Conservation (phyloP, 1,140 invertebrate species). For the Eumaeus atala region DNA sequence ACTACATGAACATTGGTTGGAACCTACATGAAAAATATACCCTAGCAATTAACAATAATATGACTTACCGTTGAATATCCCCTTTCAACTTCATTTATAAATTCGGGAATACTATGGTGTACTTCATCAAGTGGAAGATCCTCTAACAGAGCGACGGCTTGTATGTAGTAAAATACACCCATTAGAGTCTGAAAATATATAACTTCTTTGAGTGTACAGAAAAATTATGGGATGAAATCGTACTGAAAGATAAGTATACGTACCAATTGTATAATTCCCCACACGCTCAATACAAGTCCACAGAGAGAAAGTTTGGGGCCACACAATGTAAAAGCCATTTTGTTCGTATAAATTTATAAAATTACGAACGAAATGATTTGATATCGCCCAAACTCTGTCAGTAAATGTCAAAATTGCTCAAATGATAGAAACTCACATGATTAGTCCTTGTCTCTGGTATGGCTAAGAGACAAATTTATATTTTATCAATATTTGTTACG, state of each 20-base stretch:
- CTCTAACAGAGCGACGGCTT: conserved; percentile 89
- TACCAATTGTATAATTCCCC: conserved; percentile 94
- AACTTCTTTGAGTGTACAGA: conserved; percentile 19
- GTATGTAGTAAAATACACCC: conserved; percentile 91
- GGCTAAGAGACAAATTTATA: not conserved
- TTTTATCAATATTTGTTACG: not conserved
- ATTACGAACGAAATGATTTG: conserved; percentile 39
- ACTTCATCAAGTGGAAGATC: conserved; percentile 82
- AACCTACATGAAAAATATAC: too few relatives aligned
- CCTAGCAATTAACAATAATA: not conserved
- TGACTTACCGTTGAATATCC: conserved; percentile 74
- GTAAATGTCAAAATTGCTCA: conserved; percentile 52
- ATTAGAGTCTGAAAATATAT: conserved; percentile 83
- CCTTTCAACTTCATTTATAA: conserved; percentile 79
- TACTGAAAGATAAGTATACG: conserved; percentile 49
- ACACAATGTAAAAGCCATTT: conserved; percentile 73
- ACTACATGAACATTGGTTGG: too few relatives aligned
- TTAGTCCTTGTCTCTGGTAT: conserved; percentile 49
- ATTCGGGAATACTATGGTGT: conserved; percentile 70
- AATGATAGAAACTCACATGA: conserved; percentile 63
- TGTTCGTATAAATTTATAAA: conserved; percentile 46
- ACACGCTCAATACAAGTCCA: conserved; percentile 90
- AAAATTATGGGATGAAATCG: not conserved
- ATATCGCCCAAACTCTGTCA: conserved; percentile 65
- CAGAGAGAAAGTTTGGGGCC: conserved; percentile 94